Percentiles rank a stretch among this genome's conserved stretches.
Evolutionary conservation across 1,140 invertebrate genomes (phyloP).

Genomic region (Philotrypesis tridentata): DNA sequence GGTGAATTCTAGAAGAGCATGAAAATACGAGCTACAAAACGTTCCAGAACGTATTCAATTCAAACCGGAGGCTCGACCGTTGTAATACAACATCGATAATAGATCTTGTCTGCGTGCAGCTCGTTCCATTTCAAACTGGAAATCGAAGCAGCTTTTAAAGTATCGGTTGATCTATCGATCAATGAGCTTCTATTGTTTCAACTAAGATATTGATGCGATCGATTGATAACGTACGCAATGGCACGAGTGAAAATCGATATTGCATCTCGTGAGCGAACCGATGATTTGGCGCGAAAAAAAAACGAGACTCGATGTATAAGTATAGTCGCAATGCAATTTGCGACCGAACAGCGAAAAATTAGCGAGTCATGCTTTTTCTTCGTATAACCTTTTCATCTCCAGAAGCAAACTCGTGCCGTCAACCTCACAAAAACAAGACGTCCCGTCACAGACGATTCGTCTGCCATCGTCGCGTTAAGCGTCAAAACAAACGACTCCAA

Average conservation of each 20-base stretch:
- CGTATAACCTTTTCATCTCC: no score
- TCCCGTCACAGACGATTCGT: not conserved
- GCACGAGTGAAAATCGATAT: not conserved
- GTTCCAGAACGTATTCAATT: not conserved
- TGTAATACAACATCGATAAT: no score
- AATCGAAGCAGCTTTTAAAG: not conserved
- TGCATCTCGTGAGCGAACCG: not conserved
- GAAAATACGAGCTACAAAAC: not conserved
- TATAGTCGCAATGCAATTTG: no score
- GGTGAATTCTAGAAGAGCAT: not conserved
- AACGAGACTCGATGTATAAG: no score
- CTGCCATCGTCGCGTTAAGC: not conserved
- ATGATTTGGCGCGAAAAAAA: no score
- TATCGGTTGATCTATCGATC: no score
- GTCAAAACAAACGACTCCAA: not conserved
- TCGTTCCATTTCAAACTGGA: not conserved
- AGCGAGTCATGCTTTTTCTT: no score
- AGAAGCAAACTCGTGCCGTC: no score
- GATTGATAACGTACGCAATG: no score
- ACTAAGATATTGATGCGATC: not conserved
- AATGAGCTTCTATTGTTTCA: not conserved
- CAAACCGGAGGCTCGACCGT: not conserved
- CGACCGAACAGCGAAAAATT: no score
- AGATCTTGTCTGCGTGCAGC: no score
- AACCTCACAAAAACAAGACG: not conserved